phyloP scores from a whole-genome alignment of 2,113 vertebrate genomes.

The Pseudolaguvia tuberculata region DNA sequence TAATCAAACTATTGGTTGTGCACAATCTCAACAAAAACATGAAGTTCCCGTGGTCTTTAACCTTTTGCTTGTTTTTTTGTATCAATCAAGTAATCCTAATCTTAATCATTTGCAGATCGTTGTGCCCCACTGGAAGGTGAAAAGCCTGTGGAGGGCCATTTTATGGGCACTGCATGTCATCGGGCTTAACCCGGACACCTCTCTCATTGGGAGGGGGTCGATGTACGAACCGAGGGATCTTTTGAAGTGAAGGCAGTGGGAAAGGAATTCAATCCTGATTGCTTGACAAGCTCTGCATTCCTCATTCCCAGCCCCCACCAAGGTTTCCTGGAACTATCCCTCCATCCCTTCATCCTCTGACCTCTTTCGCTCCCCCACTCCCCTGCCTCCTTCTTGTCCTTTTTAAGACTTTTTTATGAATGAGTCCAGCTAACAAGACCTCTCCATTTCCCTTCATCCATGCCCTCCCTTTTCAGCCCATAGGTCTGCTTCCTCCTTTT shows the following conservation, averaged over 20 bases:
- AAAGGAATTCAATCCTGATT: conserved; percentile 44
- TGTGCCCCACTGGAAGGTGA: conserved; percentile 15
- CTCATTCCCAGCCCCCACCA: conserved; percentile 41
- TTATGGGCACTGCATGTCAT: conserved; percentile 33
- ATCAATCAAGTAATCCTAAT: not conserved
- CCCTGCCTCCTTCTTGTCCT: conserved; percentile 1
- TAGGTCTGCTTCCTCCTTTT: not conserved
- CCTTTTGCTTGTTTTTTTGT: not conserved
- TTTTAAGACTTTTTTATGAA: conserved; percentile 50
- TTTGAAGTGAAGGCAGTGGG: conserved; percentile 46
- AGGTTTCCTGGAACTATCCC: conserved; percentile 39
- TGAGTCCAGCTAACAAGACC: conserved; percentile 42
- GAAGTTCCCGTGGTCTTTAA: not conserved
- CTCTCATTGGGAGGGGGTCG: conserved; percentile 22
- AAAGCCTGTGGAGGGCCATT: conserved; percentile 18
- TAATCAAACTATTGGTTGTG: no score
- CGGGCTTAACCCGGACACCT: conserved; percentile 44
- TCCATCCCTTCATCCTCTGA: conserved; percentile 41
- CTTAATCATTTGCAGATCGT: conserved; percentile 4
- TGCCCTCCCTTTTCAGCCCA: conserved; percentile 38
- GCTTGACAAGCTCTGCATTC: conserved; percentile 47
- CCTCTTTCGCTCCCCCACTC: conserved; percentile 12
- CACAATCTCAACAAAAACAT: not conserved
- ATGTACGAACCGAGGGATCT: conserved; percentile 3
- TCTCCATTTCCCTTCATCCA: conserved; percentile 33